Percentiles rank a stretch among this genome's conserved stretches.
Conservation (phyloP, 2,797 vertebrate species). For the Pelodytes ibericus region DNA sequence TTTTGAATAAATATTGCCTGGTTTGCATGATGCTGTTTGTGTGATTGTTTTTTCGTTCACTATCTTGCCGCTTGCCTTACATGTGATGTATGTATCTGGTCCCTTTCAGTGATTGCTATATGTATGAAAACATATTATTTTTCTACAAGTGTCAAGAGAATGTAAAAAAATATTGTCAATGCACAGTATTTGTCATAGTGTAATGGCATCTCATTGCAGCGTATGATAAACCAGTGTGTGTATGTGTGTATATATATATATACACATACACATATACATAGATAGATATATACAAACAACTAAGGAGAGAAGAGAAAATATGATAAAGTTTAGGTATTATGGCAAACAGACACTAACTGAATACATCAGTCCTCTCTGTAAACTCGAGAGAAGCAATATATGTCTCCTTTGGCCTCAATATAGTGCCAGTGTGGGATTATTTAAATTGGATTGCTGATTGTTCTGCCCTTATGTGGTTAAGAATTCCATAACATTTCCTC, state of each 20-base stretch:
- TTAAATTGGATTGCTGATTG: neutral
- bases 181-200: neutral
- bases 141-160: constrained; percentile 1
- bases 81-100: constrained; percentile 6
- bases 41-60: neutral
- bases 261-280: neutral
- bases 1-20: neutral
- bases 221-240: neutral
- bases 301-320: too few species aligned
- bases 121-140: constrained; percentile 22
- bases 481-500: constrained; percentile 31
- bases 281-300: neutral
- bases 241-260: neutral
- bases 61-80: neutral
- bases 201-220: neutral
- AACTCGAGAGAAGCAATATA: neutral
- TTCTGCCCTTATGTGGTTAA: constrained; percentile 1
- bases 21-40: constrained; percentile 2
- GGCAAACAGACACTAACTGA: neutral
- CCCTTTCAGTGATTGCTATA: constrained; percentile 17
- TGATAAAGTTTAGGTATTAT: neutral
- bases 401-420: neutral
- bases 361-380: neutral
- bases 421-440: neutral
- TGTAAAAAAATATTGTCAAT: constrained; percentile 2